Percentiles rank a stretch among this genome's conserved stretches.
Evolutionary conservation across 2,113 vertebrate species (phyloP).

Genomic region (Ardeotis arabs): DNA sequence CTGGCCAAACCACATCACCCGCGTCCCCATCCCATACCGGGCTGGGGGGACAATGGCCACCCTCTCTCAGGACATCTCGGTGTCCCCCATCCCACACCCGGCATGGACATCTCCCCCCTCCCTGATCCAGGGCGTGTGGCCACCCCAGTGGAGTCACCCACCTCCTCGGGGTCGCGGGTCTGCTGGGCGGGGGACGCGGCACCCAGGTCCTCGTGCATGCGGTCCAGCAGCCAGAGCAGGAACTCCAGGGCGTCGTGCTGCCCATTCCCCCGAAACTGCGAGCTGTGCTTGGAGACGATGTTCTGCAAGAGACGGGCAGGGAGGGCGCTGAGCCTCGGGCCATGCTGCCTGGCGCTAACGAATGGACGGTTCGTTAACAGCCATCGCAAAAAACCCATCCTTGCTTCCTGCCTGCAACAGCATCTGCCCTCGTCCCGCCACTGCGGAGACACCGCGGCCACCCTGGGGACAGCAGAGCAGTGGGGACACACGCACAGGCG

Average conservation of each 20-base stretch:
- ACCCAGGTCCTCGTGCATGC: slow-evolving; percentile 89
- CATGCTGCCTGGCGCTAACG: background rate
- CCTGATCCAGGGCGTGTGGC: background rate
- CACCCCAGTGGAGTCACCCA: slow-evolving; percentile 32
- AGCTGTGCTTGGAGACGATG: slow-evolving; percentile 88
- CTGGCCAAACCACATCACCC: background rate
- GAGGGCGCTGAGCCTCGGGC: background rate
- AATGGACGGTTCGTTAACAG: rapidly evolving
- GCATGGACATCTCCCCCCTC: rapidly evolving
- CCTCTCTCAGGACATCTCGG: background rate
- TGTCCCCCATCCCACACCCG: background rate
- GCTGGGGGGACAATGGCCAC: rapidly evolving
- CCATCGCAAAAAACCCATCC: background rate
- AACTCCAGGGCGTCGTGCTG: slow-evolving; percentile 96
- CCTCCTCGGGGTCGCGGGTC: slow-evolving; percentile 73
- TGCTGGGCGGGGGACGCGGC: slow-evolving; percentile 66
- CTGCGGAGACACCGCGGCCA: rapidly evolving
- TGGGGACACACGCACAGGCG: rapidly evolving
- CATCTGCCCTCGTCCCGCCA: background rate
- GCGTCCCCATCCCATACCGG: background rate
- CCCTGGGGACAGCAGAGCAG: background rate
- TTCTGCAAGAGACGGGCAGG: slow-evolving; percentile 71
- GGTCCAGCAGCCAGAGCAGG: slow-evolving; percentile 93
- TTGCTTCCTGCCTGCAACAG: background rate
- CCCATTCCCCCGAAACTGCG: slow-evolving; percentile 91